Conservation (phyloP, 2,113 vertebrate species). For the Tachuris rubrigastra region DNA sequence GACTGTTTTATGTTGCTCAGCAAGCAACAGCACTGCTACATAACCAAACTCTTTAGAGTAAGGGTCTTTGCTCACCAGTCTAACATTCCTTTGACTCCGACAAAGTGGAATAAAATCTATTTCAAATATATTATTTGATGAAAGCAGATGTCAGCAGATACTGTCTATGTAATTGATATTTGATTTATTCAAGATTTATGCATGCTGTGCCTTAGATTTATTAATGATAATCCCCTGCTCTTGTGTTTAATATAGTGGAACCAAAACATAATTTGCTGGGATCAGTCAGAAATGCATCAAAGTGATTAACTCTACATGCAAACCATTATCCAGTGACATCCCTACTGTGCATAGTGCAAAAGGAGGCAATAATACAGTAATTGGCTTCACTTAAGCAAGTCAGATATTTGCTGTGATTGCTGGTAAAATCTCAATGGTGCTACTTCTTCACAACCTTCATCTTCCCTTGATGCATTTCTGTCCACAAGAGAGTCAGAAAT, state of each 20-base stretch:
- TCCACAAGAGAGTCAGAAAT: conserved; percentile 4
- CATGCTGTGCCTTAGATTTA: conserved; percentile 87
- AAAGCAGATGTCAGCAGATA: conserved; percentile 84
- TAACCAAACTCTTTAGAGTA: conserved; percentile 50
- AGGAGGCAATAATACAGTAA: conserved; percentile 84
- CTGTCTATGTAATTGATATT: conserved; percentile 87
- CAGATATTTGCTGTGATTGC: conserved; percentile 80
- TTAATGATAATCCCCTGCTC: conserved; percentile 87
- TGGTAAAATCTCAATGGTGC: conserved; percentile 72
- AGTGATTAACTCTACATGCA: conserved; percentile 91
- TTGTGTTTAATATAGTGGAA: conserved; percentile 89
- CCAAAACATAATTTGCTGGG: conserved; percentile 88
- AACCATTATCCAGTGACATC: conserved; percentile 86
- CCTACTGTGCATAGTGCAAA: conserved; percentile 84
- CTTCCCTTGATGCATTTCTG: conserved; percentile 34
- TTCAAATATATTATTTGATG: conserved; percentile 86
- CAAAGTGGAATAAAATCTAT: conserved; percentile 82
- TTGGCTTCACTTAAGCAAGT: conserved; percentile 84
- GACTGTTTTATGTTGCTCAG: conserved; percentile 15
- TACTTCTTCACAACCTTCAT: conserved; percentile 46
- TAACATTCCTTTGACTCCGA: conserved; percentile 70
- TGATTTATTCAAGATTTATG: conserved; percentile 90
- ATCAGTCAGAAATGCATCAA: conserved; percentile 88
- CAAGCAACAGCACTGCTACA: not conserved
- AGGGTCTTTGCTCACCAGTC: conserved; percentile 45